A percentile compares a stretch with the other conserved stretches of the same genome.
These are phyloP conservation scores for Keiferia lycopersicella DNA, from an alignment of 2,888 invertebrate genomes.

Conservation along the genomic window DNA sequence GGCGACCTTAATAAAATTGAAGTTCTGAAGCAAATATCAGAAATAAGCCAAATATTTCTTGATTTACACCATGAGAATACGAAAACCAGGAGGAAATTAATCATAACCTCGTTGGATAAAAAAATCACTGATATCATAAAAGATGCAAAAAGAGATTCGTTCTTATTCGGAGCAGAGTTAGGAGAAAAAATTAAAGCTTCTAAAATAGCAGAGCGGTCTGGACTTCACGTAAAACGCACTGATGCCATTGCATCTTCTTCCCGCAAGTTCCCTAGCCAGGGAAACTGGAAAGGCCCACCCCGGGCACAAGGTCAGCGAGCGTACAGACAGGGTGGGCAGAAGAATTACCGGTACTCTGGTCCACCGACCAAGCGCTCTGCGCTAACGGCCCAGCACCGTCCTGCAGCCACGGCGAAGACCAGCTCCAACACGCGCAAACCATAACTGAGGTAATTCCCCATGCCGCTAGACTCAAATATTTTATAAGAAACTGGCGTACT, in stretches of 20 bases:
- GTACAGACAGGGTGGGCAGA: constrained; percentile 29
- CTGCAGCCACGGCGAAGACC: too few species aligned
- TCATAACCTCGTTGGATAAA: constrained; percentile 30
- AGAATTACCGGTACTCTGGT: constrained; percentile 16
- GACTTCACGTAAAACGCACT: constrained; percentile 29
- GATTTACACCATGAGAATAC: constrained; percentile 31
- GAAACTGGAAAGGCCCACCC: constrained; percentile 34
- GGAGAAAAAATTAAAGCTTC: constrained; percentile 31
- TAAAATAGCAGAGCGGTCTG: constrained; percentile 30
- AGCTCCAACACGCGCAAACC: too few species aligned
- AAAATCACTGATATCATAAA: constrained; percentile 26
- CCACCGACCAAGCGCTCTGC: constrained; percentile 4
- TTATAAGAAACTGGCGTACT: too few species aligned
- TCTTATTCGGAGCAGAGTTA: constrained; percentile 28
- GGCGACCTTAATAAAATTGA: constrained; percentile 21
- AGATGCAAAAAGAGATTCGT: constrained; percentile 28
- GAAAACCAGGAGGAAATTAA: constrained; percentile 27
- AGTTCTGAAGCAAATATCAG: constrained; percentile 25
- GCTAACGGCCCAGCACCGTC: neutral
- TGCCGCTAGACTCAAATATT: too few species aligned
- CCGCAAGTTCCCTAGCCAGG: constrained; percentile 22
- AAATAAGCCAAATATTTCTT: constrained; percentile 23
- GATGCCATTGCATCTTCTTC: neutral
- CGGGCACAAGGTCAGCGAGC: constrained; percentile 21
- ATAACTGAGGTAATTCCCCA: too few species aligned